Evolutionary conservation across 2,113 vertebrate species (phyloP).

Genomic region (Nothoprocta perdicaria): DNA sequence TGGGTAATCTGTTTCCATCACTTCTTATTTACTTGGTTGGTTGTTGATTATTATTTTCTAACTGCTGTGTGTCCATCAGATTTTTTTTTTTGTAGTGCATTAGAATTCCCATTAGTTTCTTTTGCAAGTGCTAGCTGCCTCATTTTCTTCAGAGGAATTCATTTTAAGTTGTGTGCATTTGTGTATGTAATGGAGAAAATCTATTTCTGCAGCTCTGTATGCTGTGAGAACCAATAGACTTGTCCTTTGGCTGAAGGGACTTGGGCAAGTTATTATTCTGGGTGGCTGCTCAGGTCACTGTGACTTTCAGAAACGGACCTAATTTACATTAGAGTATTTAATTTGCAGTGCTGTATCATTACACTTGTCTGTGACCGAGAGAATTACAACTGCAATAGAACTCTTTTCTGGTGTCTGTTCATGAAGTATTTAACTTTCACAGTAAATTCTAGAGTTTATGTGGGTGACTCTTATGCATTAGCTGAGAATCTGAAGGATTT

Average conservation of each 20-base stretch:
- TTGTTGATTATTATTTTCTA: slow-evolving; percentile 34
- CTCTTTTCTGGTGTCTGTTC: not conserved
- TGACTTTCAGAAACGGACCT: not conserved
- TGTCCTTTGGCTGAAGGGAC: not conserved
- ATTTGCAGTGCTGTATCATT: slow-evolving; percentile 20
- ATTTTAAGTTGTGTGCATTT: slow-evolving; percentile 27
- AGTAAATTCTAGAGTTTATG: not conserved
- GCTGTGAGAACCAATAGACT: not conserved
- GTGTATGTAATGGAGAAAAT: not conserved
- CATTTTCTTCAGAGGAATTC: not conserved
- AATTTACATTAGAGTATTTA: slow-evolving; percentile 46
- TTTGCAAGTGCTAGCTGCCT: not conserved
- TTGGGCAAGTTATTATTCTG: slow-evolving; percentile 19
- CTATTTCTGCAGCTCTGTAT: not conserved
- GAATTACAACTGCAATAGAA: not conserved
- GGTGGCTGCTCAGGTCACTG: not conserved
- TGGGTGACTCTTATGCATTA: not conserved
- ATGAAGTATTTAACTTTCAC: not conserved
- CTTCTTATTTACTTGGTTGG: slow-evolving; percentile 22
- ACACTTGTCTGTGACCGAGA: not conserved
- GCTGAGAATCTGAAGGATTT: not conserved
- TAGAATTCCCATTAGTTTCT: slow-evolving; percentile 45
- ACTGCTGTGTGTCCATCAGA: not conserved
- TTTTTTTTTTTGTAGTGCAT: not conserved
- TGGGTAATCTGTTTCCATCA: not conserved